A percentile compares a stretch with the other conserved stretches of the same genome.
phyloP scores from a whole-genome alignment of 2,113 vertebrate species.

The Gadus macrocephalus region DNA sequence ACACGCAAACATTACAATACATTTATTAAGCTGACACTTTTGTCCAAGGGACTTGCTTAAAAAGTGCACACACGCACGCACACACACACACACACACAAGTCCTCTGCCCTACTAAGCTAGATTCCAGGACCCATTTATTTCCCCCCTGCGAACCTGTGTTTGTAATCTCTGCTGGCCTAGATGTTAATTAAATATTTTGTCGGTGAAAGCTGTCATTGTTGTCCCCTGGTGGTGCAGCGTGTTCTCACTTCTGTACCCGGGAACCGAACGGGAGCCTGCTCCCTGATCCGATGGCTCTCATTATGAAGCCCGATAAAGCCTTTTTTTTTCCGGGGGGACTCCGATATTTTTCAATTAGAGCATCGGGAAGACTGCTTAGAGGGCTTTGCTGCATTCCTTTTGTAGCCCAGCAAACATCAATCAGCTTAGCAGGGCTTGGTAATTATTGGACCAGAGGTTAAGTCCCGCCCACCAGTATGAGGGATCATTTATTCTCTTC shows the following conservation, averaged over 20 bases:
- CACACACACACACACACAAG: neutral
- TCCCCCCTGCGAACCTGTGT: neutral
- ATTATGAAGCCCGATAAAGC: slow-evolving; percentile 1
- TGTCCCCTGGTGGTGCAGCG: too few species aligned
- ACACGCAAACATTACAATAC: too few species aligned
- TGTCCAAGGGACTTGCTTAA: too few species aligned
- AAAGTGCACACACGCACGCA: neutral
- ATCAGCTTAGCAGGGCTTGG: slow-evolving; percentile 15
- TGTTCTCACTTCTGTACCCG: neutral
- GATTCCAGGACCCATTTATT: too few species aligned
- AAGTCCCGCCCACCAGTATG: slow-evolving; percentile 26
- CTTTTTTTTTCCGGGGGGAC: neutral
- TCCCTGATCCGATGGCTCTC: slow-evolving; percentile 1
- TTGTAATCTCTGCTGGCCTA: neutral
- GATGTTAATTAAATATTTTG: neutral
- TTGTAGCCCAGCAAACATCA: slow-evolving; percentile 25
- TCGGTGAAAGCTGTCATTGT: too few species aligned
- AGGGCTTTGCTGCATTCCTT: slow-evolving; percentile 14
- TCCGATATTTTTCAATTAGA: neutral
- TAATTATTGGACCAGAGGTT: slow-evolving; percentile 42
- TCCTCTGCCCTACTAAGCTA: neutral
- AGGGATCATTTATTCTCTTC: slow-evolving; percentile 38
- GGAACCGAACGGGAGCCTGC: neutral
- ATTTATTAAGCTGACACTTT: too few species aligned
- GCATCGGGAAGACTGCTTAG: slow-evolving; percentile 10